phyloP scores from a whole-genome alignment of 2,888 invertebrate species.

The Melipona beecheii region DNA sequence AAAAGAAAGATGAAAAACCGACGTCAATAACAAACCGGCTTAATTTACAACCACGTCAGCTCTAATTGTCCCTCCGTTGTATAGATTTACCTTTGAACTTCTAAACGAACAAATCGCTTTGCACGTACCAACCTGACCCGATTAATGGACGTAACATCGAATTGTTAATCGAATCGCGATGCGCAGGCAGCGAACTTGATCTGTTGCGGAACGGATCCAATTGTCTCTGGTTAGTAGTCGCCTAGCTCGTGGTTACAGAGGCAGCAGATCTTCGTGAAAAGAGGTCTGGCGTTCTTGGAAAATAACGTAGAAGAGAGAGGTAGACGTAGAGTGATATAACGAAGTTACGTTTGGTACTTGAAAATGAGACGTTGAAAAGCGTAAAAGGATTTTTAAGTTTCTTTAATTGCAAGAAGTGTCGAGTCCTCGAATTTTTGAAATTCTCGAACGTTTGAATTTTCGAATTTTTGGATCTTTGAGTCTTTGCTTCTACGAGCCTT shows the following conservation, averaged over 20 bases:
- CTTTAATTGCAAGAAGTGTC: too few relatives aligned
- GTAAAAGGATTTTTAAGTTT: background rate
- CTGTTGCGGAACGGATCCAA: constrained; percentile 13
- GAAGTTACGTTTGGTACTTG: background rate
- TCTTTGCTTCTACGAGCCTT: too few relatives aligned
- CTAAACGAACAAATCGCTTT: constrained; percentile 1
- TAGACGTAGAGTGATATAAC: background rate
- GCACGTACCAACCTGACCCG: background rate
- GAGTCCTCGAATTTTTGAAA: too few relatives aligned
- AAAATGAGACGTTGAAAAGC: background rate
- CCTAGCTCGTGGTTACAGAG: background rate
- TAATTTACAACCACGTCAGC: constrained; percentile 8
- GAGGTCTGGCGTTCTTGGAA: background rate
- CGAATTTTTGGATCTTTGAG: too few relatives aligned
- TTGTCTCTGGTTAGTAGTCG: constrained; percentile 9
- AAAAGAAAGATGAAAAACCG: background rate
- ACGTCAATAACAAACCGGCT: constrained; percentile 14
- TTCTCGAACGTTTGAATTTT: too few relatives aligned
- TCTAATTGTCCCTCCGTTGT: background rate
- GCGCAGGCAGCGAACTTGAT: constrained; percentile 29
- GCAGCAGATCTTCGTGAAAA: background rate
- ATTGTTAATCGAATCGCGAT: constrained; percentile 42
- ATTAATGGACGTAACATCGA: constrained; percentile 24
- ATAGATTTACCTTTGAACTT: constrained; percentile 44
- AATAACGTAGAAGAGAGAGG: background rate